Conservation (phyloP, 2,113 vertebrate genomes). For the Mionectes macconnelli region DNA sequence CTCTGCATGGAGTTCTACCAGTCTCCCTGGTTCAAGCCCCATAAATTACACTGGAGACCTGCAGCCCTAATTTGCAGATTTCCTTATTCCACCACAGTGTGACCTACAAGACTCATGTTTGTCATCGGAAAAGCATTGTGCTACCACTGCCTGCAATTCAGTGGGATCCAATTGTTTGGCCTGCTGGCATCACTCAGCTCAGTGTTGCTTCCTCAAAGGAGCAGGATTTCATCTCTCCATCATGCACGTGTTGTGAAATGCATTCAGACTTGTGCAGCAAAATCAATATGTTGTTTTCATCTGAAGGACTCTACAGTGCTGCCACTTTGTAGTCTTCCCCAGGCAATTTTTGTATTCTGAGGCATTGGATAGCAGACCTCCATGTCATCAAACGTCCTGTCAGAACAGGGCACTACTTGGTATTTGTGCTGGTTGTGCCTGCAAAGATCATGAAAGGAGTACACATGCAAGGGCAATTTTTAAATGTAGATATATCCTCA, state of each 20-base stretch:
- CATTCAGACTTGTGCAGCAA: neutral
- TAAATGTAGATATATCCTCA: neutral
- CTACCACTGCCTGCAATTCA: neutral
- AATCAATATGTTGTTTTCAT: neutral
- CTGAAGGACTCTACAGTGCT: neutral
- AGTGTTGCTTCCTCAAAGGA: neutral
- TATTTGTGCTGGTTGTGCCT: neutral
- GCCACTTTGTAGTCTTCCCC: neutral
- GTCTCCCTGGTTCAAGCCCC: neutral
- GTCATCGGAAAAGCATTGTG: neutral
- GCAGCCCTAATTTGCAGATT: neutral
- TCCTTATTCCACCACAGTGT: neutral
- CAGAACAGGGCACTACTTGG: neutral
- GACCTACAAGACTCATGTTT: neutral
- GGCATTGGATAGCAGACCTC: neutral
- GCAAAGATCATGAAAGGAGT: neutral
- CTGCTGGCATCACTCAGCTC: neutral
- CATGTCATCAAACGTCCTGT: neutral
- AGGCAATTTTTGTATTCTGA: neutral
- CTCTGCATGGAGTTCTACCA: neutral
- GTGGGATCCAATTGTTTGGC: neutral
- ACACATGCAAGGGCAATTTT: neutral
- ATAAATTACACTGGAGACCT: neutral
- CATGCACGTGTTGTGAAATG: accelerated
- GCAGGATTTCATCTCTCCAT: neutral